Percentiles rank a stretch among this genome's conserved stretches.
Evolutionary conservation across 1,140 invertebrate species (phyloP).

Genomic region (Euura saliciscinereae): DNA sequence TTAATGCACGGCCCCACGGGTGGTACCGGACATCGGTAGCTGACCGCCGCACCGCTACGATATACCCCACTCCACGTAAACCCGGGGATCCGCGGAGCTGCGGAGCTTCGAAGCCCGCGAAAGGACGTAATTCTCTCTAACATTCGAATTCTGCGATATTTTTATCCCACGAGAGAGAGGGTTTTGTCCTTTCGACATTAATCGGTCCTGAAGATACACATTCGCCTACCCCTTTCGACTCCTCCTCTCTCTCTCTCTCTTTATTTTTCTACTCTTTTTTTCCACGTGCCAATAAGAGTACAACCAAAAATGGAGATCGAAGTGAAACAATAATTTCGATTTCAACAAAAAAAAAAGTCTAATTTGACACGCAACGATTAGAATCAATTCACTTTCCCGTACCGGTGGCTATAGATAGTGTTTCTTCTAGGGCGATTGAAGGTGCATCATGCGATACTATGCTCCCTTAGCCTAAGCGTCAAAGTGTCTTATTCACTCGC

Average conservation of each 20-base stretch:
- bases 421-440: neutral
- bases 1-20: conserved; percentile 1
- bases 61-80: too few species aligned
- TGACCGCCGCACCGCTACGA: too few species aligned
- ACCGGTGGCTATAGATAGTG: neutral
- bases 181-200: conserved; percentile 2
- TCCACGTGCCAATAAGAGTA: too few species aligned
- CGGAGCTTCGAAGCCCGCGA: neutral
- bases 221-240: neutral
- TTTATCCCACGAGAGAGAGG: conserved; percentile 5
- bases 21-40: neutral
- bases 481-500: too few species aligned
- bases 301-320: too few species aligned
- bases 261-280: too few species aligned
- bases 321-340: neutral
- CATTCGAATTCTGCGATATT: conserved; percentile 7
- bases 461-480: too few species aligned
- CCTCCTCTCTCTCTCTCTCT: neutral
- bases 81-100: neutral
- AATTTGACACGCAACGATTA: neutral
- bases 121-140: conserved; percentile 2
- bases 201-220: neutral
- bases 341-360: neutral
- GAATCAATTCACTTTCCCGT: neutral
- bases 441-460: neutral